Evolutionary conservation across 1,140 invertebrate species (phyloP).

Genomic region (Zaprionus davidi): DNA sequence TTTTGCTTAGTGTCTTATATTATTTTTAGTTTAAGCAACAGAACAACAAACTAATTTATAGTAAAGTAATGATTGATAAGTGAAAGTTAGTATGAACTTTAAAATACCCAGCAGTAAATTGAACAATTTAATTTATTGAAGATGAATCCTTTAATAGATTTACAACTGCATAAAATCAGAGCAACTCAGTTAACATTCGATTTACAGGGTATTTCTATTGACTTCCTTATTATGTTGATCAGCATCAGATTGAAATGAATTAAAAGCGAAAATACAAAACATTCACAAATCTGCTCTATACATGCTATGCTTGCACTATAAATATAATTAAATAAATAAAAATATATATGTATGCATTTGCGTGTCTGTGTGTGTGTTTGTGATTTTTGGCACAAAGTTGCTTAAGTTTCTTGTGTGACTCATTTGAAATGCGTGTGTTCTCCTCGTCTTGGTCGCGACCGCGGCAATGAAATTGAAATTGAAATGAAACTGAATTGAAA

Average conservation of each 20-base stretch:
- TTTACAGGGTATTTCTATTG: constrained; percentile 6
- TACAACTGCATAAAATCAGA: not conserved
- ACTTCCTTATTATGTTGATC: not conserved
- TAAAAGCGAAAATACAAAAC: not conserved
- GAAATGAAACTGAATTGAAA: constrained; percentile 48
- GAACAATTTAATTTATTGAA: no score
- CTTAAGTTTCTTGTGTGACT: constrained; percentile 51
- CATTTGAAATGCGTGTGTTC: constrained; percentile 36
- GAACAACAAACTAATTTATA: constrained; percentile 8
- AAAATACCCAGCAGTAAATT: not conserved
- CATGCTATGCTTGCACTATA: not conserved
- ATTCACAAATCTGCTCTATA: not conserved
- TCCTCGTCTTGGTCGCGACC: constrained; percentile 55
- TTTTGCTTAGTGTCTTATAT: not conserved
- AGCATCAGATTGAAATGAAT: not conserved
- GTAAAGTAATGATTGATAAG: not conserved
- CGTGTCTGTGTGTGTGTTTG: not conserved
- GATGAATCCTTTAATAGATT: not conserved
- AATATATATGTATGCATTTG: constrained; percentile 25
- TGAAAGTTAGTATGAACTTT: not conserved
- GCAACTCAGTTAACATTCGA: not conserved
- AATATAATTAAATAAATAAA: constrained; percentile 1
- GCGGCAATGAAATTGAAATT: constrained; percentile 62
- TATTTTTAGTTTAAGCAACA: constrained; percentile 1
- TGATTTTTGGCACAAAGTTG: constrained; percentile 55